phyloP scores from a whole-genome alignment of 1,140 invertebrate species.

The Neodiprion fabricii region DNA sequence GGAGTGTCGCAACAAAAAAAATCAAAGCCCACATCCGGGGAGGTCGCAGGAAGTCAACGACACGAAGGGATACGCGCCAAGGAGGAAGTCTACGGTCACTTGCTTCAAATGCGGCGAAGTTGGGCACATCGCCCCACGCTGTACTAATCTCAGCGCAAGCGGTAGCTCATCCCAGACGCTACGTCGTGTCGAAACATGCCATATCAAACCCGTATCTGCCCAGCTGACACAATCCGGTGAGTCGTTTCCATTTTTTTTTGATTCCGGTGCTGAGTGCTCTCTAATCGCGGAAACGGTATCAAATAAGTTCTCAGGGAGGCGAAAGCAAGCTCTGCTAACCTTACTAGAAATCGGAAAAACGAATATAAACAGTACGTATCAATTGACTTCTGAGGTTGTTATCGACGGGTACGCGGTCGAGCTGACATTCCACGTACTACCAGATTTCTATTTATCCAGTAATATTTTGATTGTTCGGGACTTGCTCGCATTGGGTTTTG shows the following conservation, averaged over 20 bases:
- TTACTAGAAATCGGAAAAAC: constrained; percentile 20
- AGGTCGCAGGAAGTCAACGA: background rate
- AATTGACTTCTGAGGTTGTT: constrained; percentile 15
- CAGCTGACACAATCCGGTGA: constrained; percentile 19
- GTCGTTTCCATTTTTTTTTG: constrained; percentile 26
- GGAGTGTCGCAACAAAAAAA: background rate
- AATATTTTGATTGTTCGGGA: constrained; percentile 24
- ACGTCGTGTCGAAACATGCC: constrained; percentile 8
- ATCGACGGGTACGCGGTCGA: constrained; percentile 3
- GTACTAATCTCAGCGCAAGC: background rate
- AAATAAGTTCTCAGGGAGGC: constrained; percentile 20
- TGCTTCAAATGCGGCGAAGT: constrained; percentile 18
- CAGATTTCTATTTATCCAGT: constrained; percentile 5
- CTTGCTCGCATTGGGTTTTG: constrained; percentile 18
- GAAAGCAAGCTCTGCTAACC: constrained; percentile 11
- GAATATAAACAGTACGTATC: constrained; percentile 9
- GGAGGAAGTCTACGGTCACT: background rate
- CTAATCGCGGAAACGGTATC: constrained; percentile 21
- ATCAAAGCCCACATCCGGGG: background rate
- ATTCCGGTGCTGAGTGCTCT: constrained; percentile 31
- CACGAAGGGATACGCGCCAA: background rate
- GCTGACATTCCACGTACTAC: constrained; percentile 17
- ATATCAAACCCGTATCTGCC: constrained; percentile 10
- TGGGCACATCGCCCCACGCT: constrained; percentile 18
- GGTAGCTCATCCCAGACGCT: background rate